Conservation (phyloP, 2,113 vertebrate species). For the Muntiacus muntjak region DNA sequence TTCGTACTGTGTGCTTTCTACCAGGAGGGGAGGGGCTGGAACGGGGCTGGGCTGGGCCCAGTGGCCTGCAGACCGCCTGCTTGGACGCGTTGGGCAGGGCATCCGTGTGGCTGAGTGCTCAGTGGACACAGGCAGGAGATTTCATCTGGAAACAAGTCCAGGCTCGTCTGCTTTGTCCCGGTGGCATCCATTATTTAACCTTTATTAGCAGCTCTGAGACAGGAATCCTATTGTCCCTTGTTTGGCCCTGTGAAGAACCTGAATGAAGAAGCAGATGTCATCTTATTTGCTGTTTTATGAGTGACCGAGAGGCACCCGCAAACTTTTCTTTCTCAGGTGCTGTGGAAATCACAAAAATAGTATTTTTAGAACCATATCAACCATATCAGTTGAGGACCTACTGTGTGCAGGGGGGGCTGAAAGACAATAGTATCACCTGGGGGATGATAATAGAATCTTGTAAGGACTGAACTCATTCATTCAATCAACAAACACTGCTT, state of each 20-base stretch:
- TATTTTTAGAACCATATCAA: background rate
- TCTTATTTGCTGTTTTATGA: background rate
- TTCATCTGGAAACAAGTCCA: background rate
- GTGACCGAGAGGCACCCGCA: background rate
- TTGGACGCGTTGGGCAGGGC: rapidly evolving
- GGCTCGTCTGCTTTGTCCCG: background rate
- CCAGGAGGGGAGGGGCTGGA: rapidly evolving
- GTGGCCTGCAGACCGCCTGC: background rate
- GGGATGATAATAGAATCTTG: background rate
- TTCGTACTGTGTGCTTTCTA: rapidly evolving
- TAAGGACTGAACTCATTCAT: background rate
- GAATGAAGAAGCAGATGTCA: background rate
- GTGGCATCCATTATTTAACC: background rate
- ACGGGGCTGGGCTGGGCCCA: background rate
- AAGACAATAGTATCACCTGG: background rate
- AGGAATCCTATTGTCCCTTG: background rate
- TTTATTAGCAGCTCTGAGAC: background rate
- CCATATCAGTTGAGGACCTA: background rate
- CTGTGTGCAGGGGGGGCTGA: background rate
- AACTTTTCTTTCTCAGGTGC: background rate
- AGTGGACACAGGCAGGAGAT: background rate
- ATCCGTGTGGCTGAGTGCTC: background rate
- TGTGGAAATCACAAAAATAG: background rate
- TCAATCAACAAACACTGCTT: background rate
- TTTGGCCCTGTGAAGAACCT: background rate